phyloP scores from a whole-genome alignment of 2,113 vertebrate genomes.

The Oryzias celebensis region DNA sequence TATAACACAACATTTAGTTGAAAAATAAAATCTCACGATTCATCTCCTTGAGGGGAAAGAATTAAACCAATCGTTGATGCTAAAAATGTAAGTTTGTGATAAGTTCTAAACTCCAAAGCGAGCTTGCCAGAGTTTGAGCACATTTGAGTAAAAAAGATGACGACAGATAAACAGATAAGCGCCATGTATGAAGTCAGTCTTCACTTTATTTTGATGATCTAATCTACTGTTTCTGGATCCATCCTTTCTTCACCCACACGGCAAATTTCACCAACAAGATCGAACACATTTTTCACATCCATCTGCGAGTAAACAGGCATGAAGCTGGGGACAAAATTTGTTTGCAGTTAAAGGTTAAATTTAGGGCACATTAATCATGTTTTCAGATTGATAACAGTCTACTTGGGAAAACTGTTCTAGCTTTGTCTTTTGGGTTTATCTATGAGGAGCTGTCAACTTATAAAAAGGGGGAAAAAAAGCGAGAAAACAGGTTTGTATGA shows the following conservation, averaged over 20 bases:
- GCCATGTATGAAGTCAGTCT: not conserved
- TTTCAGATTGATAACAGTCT: constrained; percentile 40
- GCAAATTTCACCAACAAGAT: constrained; percentile 49
- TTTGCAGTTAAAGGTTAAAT: constrained; percentile 55
- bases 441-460: constrained; percentile 8
- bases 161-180: not conserved
- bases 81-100: too few relatives aligned
- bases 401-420: constrained; percentile 28
- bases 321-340: constrained; percentile 47
- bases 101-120: too few relatives aligned
- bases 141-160: too few relatives aligned
- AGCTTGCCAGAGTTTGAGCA: too few relatives aligned
- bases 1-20: too few relatives aligned
- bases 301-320: constrained; percentile 37
- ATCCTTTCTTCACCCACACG: constrained; percentile 32
- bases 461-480: constrained; percentile 7
- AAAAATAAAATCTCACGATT: too few relatives aligned
- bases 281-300: constrained; percentile 48
- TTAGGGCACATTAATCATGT: constrained; percentile 33
- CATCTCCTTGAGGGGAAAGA: too few relatives aligned
- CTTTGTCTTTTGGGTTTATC: constrained; percentile 25
- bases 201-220: not conserved
- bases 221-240: constrained; percentile 11
- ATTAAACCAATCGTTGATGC: too few relatives aligned
- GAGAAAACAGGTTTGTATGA: constrained; percentile 2